Evolutionary conservation across 1,140 invertebrate genomes (phyloP).

Genomic region (Conus betulinus): DNA sequence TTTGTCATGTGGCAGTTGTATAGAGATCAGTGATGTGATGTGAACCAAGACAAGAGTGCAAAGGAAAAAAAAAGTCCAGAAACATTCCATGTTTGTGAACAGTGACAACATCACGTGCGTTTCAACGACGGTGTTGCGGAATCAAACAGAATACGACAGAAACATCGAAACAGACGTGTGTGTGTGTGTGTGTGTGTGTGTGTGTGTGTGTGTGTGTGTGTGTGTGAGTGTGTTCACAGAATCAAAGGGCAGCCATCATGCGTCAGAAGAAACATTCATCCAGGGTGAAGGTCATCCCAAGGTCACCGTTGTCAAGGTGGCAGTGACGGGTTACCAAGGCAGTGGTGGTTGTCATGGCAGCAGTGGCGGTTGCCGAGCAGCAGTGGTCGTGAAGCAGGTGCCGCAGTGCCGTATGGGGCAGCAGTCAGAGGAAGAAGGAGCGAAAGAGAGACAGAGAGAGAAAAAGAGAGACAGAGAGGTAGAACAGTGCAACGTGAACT

Average conservation of each 20-base stretch:
- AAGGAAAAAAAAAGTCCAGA: no score
- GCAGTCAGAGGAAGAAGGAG: slow-evolving; percentile 25
- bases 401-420: background rate
- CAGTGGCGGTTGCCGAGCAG: slow-evolving; percentile 6
- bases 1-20: no score
- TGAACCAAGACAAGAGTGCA: no score
- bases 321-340: slow-evolving; percentile 11
- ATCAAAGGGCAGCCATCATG: slow-evolving; percentile 29
- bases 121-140: background rate
- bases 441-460: slow-evolving; percentile 7
- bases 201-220: background rate
- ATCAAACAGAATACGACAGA: background rate
- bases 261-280: background rate
- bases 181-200: background rate
- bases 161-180: background rate
- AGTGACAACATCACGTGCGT: background rate
- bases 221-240: background rate
- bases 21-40: no score
- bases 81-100: background rate
- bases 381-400: slow-evolving; percentile 16
- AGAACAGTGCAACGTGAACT: background rate
- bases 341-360: slow-evolving; percentile 15
- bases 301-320: slow-evolving; percentile 18
- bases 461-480: background rate
- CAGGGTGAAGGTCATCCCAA: slow-evolving; percentile 26